phyloP scores from a whole-genome alignment of 2,888 invertebrate genomes.

The Endotricha flammealis region DNA sequence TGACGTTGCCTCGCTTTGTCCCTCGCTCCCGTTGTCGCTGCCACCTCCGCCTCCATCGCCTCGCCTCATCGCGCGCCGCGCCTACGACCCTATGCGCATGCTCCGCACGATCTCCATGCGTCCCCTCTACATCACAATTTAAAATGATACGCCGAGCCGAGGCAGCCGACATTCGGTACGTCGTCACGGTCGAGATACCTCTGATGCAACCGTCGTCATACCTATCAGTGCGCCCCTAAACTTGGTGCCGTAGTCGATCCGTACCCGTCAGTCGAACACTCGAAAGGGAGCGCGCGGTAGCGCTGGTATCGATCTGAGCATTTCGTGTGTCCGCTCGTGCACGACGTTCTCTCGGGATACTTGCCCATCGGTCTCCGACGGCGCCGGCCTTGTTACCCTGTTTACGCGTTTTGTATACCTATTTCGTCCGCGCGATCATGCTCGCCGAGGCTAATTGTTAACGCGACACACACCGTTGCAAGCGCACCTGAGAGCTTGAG shows the following conservation, averaged over 20 bases:
- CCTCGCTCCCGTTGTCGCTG: slow-evolving; percentile 42
- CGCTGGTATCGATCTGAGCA: slow-evolving; percentile 66
- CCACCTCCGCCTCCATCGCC: slow-evolving; percentile 48
- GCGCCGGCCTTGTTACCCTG: slow-evolving; percentile 72
- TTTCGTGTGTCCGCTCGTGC: slow-evolving; percentile 62
- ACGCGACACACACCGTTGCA: slow-evolving; percentile 48
- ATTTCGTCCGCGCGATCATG: slow-evolving; percentile 65
- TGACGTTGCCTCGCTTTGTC: slow-evolving; percentile 55
- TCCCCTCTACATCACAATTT: slow-evolving; percentile 59
- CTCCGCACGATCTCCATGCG: slow-evolving; percentile 49
- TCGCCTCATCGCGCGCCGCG: slow-evolving; percentile 52
- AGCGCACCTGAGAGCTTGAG: slow-evolving; percentile 36
- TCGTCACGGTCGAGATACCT: slow-evolving; percentile 37
- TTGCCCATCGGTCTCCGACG: slow-evolving; percentile 69
- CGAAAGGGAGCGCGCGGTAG: slow-evolving; percentile 60
- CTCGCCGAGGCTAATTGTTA: slow-evolving; percentile 60
- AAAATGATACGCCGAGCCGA: slow-evolving; percentile 53
- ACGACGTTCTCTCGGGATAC: slow-evolving; percentile 69
- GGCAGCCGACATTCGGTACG: slow-evolving; percentile 44
- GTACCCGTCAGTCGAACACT: slow-evolving; percentile 45
- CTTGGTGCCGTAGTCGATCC: slow-evolving; percentile 31
- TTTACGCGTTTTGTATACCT: slow-evolving; percentile 61
- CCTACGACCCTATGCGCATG: slow-evolving; percentile 64
- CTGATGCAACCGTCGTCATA: slow-evolving; percentile 35
- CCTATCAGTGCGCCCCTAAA: slow-evolving; percentile 29